Conservation (phyloP, 2,888 invertebrate genomes). For the Lycophotia porphyrea region DNA sequence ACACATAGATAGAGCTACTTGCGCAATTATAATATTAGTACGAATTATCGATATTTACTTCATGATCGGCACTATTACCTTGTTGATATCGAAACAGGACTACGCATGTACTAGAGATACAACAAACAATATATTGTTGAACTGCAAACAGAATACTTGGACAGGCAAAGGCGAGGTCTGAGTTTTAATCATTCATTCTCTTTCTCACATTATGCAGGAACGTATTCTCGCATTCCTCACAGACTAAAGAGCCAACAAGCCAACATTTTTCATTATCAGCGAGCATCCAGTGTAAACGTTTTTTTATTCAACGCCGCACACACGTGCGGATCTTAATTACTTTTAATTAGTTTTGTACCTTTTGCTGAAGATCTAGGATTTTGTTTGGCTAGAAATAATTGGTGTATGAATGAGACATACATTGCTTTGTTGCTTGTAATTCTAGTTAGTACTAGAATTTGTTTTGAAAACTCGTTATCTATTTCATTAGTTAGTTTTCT, state of each 20-base stretch:
- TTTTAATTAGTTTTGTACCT: constrained; percentile 49
- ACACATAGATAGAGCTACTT: background rate
- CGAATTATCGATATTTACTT: background rate
- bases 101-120: background rate
- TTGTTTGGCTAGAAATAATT: background rate
- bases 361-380: constrained; percentile 8
- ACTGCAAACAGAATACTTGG: constrained; percentile 29
- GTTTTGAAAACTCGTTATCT: constrained; percentile 8
- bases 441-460: background rate
- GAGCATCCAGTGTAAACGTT: constrained; percentile 30
- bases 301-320: constrained; percentile 44
- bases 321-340: constrained; percentile 52
- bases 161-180: constrained; percentile 44
- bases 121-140: constrained; percentile 40
- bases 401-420: background rate
- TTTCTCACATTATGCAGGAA: constrained; percentile 50
- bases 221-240: constrained; percentile 46
- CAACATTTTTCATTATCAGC: constrained; percentile 59
- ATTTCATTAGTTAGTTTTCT: background rate
- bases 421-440: background rate
- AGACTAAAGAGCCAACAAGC: constrained; percentile 43
- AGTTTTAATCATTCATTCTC: constrained; percentile 58
- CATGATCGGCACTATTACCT: background rate
- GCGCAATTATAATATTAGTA: background rate
- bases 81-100: constrained; percentile 6